Percentiles rank a stretch among this genome's conserved stretches.
These are phyloP conservation scores for Neuroscelio doddi DNA, from an alignment of 2,888 invertebrate genomes.

Conservation along the genomic window DNA sequence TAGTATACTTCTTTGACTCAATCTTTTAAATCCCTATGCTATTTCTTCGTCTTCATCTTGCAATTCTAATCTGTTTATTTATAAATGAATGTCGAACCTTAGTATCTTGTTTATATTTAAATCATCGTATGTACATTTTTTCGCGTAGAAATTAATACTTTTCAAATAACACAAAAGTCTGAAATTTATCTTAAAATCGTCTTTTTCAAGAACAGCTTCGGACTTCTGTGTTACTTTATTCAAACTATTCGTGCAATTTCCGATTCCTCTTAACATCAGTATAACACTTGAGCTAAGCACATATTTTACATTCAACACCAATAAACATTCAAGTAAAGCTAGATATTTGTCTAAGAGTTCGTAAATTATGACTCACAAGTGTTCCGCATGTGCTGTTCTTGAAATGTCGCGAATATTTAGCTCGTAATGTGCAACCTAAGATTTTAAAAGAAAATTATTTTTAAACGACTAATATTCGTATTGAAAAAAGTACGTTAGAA, in stretches of 20 bases:
- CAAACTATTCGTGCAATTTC: conserved; percentile 15
- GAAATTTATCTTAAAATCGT: background rate
- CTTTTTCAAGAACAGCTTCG: background rate
- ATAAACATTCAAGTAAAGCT: conserved; percentile 55
- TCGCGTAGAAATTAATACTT: background rate
- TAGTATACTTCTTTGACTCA: background rate
- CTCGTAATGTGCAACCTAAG: background rate
- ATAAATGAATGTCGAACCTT: conserved; percentile 11
- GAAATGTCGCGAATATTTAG: background rate
- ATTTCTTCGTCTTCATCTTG: background rate
- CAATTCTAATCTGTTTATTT: background rate
- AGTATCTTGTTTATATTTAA: conserved; percentile 9
- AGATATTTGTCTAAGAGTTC: conserved; percentile 1
- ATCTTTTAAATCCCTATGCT: background rate
- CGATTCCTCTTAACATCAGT: conserved; percentile 13
- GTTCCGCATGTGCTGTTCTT: background rate
- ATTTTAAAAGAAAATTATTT: background rate
- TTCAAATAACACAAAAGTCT: background rate
- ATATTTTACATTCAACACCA: conserved; percentile 62
- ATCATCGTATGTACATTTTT: background rate
- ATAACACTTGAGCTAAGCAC: conserved; percentile 52
- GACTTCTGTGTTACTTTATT: conserved; percentile 13
- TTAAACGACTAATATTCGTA: background rate
- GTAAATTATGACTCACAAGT: background rate
- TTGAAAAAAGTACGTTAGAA: no score